Conservation (phyloP, 2,113 vertebrate species). For the Syngnathus scovelli region DNA sequence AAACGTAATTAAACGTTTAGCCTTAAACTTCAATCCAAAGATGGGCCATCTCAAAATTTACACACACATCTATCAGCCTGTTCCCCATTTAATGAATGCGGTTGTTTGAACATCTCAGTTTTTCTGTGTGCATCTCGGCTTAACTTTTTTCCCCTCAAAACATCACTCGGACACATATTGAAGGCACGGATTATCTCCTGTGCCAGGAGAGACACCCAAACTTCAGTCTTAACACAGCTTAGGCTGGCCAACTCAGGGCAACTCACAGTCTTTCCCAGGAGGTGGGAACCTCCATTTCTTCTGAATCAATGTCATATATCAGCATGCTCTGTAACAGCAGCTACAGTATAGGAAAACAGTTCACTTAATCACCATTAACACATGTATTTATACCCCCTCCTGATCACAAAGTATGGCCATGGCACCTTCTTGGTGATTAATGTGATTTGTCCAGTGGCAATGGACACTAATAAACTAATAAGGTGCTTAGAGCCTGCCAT, state of each 20-base stretch:
- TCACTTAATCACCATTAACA: conserved; percentile 54
- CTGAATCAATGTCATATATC: conserved; percentile 16
- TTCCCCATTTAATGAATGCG: conserved; percentile 47
- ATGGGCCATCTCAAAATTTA: conserved; percentile 64
- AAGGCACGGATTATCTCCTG: conserved; percentile 52
- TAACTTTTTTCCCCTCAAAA: conserved; percentile 9
- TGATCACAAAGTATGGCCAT: conserved; percentile 45
- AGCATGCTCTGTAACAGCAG: conserved; percentile 13
- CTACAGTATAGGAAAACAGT: conserved; percentile 50
- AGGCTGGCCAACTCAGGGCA: conserved; percentile 25
- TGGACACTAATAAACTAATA: conserved; percentile 69
- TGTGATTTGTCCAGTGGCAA: conserved; percentile 64
- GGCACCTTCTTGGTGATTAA: conserved; percentile 59
- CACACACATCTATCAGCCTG: conserved; percentile 64
- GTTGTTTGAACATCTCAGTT: conserved; percentile 40
- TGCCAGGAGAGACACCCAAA: conserved; percentile 53
- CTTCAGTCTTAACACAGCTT: conserved; percentile 44
- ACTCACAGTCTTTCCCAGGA: conserved; percentile 43
- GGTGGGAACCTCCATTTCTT: conserved; percentile 39
- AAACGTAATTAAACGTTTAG: conserved; percentile 71
- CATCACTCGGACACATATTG: conserved; percentile 31
- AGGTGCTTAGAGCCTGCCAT: conserved; percentile 68
- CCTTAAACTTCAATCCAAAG: conserved; percentile 62
- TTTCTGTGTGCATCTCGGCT: conserved; percentile 14
- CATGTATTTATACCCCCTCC: conserved; percentile 48